A percentile compares a stretch with the other conserved stretches of the same genome.
These are phyloP conservation scores for Chloroceryle inda DNA, from an alignment of 2,797 vertebrate genomes.

Conservation along the genomic window DNA sequence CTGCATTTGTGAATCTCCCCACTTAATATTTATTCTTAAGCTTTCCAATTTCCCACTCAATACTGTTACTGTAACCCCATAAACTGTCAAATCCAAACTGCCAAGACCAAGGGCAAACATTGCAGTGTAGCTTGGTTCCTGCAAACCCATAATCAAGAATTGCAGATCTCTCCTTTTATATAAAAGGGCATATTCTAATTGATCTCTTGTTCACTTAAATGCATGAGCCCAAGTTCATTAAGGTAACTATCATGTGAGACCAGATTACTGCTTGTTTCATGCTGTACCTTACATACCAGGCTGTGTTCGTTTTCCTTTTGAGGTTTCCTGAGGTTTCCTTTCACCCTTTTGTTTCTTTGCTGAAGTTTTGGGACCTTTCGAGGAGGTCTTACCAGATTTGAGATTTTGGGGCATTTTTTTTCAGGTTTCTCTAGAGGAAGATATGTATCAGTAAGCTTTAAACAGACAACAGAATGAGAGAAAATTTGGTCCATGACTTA, in stretches of 20 bases:
- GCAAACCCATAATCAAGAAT: not conserved
- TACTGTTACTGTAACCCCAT: not conserved
- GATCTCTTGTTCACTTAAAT: not conserved
- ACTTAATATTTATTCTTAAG: not conserved
- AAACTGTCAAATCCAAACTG: not conserved
- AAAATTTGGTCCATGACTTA: not conserved
- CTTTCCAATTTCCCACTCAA: not conserved
- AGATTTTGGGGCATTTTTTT: conserved; percentile 62
- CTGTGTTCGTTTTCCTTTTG: conserved; percentile 39
- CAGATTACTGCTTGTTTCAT: not conserved
- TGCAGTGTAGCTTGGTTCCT: not conserved
- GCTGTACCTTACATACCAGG: conserved; percentile 53
- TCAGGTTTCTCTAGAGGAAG: conserved; percentile 40
- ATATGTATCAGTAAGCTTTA: not conserved
- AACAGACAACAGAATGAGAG: not conserved
- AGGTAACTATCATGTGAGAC: not conserved
- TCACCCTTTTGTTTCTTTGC: conserved; percentile 50
- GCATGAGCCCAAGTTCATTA: not conserved
- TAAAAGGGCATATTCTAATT: not conserved
- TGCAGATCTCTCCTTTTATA: not conserved
- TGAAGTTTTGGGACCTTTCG: not conserved
- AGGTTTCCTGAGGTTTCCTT: not conserved
- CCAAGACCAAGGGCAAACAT: not conserved
- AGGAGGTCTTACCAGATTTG: not conserved
- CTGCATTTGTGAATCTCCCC: not conserved